Conservation (phyloP, 2,113 vertebrate species). For the Nettapus auritus region DNA sequence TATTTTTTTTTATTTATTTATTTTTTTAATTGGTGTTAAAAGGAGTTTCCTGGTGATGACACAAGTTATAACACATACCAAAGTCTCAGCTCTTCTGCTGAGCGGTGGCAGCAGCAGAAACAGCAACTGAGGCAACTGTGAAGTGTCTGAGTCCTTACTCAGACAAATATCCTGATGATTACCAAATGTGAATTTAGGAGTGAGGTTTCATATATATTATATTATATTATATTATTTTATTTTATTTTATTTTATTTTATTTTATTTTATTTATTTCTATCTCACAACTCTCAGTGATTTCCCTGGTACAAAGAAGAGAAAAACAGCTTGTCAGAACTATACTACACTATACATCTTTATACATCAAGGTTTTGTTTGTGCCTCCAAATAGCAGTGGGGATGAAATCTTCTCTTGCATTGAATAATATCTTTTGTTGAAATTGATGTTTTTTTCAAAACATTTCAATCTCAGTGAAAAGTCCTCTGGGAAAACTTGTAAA, state of each 20-base stretch:
- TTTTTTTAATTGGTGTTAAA: not conserved
- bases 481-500: not conserved
- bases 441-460: not conserved
- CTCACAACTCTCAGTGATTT: not conserved
- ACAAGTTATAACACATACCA: not conserved
- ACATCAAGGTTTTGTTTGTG: not conserved
- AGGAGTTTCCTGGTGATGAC: not conserved
- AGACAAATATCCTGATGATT: not conserved
- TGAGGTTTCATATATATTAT: not conserved
- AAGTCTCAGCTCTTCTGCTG: not conserved
- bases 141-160: not conserved
- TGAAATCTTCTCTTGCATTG: not conserved
- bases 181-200: not conserved
- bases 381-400: not conserved
- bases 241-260: too few species aligned
- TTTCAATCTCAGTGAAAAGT: not conserved
- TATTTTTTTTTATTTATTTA: too few species aligned
- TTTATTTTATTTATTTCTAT: not conserved
- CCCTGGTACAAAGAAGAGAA: not conserved
- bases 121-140: not conserved
- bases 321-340: not conserved
- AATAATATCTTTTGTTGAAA: not conserved
- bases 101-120: not conserved
- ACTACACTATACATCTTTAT: not conserved
- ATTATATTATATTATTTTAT: too few species aligned